These are phyloP conservation scores for Carapus acus DNA, from an alignment of 2,797 vertebrate genomes.

Conservation along the genomic window DNA sequence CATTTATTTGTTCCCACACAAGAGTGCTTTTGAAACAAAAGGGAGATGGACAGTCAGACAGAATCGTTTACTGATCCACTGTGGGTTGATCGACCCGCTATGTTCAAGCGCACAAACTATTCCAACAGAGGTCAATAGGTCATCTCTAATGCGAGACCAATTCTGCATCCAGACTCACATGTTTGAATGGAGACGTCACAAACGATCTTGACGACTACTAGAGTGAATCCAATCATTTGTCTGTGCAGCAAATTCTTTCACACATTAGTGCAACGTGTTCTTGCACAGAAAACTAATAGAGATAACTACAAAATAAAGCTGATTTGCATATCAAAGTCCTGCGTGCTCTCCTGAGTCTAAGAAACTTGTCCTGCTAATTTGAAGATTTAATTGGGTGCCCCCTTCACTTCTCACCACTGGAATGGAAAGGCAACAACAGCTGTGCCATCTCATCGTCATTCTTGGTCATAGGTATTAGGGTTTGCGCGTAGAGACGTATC, in stretches of 20 bases:
- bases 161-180: no score
- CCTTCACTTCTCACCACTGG: constrained; percentile 1
- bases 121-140: no score
- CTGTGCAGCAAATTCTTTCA: constrained; percentile 22
- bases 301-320: constrained; percentile 27
- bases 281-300: constrained; percentile 34
- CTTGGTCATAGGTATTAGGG: constrained; percentile 37
- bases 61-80: no score
- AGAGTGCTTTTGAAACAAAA: no score
- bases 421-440: constrained; percentile 18
- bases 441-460: no score
- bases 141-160: no score
- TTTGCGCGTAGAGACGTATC: constrained; percentile 13
- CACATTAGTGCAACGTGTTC: constrained; percentile 23
- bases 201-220: no score
- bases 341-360: constrained; percentile 14
- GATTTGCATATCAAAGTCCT: constrained; percentile 34
- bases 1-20: no score
- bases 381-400: constrained; percentile 31
- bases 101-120: no score
- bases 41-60: no score
- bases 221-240: constrained; percentile 16
- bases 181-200: no score
- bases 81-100: no score
- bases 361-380: constrained; percentile 9